These are phyloP conservation scores for Labroides dimidiatus DNA, from an alignment of 2,797 vertebrate genomes.

Conservation along the genomic window DNA sequence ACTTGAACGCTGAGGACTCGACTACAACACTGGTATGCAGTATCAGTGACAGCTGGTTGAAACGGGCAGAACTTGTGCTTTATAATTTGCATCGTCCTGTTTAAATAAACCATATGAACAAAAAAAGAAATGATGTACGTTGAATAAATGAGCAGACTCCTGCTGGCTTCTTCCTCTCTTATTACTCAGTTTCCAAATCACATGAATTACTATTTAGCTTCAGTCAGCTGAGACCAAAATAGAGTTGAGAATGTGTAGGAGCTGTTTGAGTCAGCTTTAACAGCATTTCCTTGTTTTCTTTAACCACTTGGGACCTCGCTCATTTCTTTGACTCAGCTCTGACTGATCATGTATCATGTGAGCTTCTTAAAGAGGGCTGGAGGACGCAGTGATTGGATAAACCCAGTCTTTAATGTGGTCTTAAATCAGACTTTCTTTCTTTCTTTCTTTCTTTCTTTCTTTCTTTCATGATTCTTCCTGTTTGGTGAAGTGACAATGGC, in stretches of 20 bases:
- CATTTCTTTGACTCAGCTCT: constrained; percentile 38
- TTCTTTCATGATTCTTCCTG: constrained; percentile 23
- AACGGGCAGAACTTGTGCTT: too few species aligned
- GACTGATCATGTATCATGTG: constrained; percentile 11
- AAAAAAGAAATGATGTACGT: too few species aligned
- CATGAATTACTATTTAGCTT: not conserved
- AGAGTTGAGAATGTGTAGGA: not conserved
- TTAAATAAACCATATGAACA: too few species aligned
- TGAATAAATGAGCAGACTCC: too few species aligned
- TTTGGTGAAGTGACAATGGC: constrained; percentile 34
- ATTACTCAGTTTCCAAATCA: not conserved
- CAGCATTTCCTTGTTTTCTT: not conserved
- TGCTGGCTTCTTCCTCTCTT: too few species aligned
- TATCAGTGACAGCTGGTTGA: too few species aligned
- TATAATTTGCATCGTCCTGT: too few species aligned
- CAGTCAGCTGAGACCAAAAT: not conserved
- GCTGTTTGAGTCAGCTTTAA: not conserved
- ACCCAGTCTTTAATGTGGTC: constrained; percentile 16
- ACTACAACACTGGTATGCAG: too few species aligned
- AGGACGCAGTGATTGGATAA: constrained; percentile 16
- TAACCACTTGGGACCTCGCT: constrained; percentile 1
- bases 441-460: not conserved
- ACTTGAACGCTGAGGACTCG: too few species aligned
- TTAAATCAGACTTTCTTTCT: not conserved
- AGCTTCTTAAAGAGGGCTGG: not conserved